A percentile compares a stretch with the other conserved stretches of the same genome.
Conservation (phyloP, 2,113 vertebrate genomes). For the Lycaon pictus region DNA sequence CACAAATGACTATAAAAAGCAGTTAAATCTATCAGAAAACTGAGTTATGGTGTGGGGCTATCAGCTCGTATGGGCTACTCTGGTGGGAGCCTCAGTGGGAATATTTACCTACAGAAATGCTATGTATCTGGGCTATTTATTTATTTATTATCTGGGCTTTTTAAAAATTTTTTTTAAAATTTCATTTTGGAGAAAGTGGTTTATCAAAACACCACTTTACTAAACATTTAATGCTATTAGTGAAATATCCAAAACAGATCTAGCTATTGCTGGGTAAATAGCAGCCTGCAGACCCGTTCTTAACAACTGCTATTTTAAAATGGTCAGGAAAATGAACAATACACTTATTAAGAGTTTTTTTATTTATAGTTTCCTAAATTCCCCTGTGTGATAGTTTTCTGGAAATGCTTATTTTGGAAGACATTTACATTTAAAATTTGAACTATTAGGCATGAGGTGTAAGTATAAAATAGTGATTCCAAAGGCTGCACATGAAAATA, state of each 20-base stretch:
- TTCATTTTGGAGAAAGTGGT: neutral
- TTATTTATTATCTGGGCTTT: neutral
- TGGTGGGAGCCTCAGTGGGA: neutral
- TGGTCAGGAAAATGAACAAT: slow-evolving; percentile 6
- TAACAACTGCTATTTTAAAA: neutral
- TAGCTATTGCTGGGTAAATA: neutral
- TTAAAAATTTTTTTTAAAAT: neutral
- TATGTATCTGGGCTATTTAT: neutral
- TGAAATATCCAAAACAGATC: neutral
- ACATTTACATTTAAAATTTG: slow-evolving; percentile 33
- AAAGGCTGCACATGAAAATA: slow-evolving; percentile 21
- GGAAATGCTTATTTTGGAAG: slow-evolving; percentile 25
- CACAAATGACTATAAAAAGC: neutral
- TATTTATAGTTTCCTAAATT: slow-evolving; percentile 39
- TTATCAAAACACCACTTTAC: neutral
- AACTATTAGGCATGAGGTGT: neutral
- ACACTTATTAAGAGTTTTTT: neutral
- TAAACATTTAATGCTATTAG: neutral
- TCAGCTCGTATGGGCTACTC: neutral
- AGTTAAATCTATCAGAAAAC: neutral
- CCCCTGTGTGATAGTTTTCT: slow-evolving; percentile 7
- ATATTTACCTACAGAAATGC: neutral
- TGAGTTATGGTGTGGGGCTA: neutral
- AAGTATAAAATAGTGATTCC: slow-evolving; percentile 24
- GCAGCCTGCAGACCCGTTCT: neutral